Evolutionary conservation across 2,888 invertebrate species (phyloP), one percentile per base, ranked within the genome.

Genomic region (Stegophylla sp.): DNA sequence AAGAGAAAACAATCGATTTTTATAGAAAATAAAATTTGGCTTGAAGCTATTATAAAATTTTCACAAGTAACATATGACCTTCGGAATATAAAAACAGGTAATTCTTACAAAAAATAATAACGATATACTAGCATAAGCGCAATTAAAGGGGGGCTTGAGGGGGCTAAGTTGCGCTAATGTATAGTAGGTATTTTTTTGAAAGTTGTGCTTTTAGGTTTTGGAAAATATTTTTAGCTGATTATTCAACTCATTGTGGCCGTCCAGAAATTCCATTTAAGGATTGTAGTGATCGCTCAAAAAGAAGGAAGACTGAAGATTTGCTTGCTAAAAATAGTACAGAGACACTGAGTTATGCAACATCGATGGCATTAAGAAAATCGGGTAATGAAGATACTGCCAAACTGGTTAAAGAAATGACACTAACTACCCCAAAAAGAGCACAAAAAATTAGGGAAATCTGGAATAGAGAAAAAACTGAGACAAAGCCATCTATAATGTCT

Each of bases 341-440:
- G 43, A 10, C 43, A 43, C 26, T 26, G 13, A 59, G 59, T 26
- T 59, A 59, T 26, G 26, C 59, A 5, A 59, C 59, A 59, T 59
- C 59, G 26, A 26, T 59, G 59, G 26, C 59, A 23, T 59, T 59
- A 10, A 23, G 26, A 12, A 59, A 59, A 59, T 26, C 23, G 23
- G 41, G 41, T 41, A 64, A 64, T 64, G 64, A 64, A 64, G 41
- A 64, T 43, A 41, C 64, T 41, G 64, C 41, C n/a, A 64, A 64
- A 43, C 41, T 64, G 10, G 64, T 64, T 10, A 64, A 64, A 41
- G 64, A 64, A 64, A 64, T 64, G n/a, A 64, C 64, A 43, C 7
- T n/a, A 64, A 64, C 41, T 64, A 41, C 64, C n/a, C 64, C 34
- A 34, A 64, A 20, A 41, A 64, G 64, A 64, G 64, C 41, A 7